phyloP scores from a whole-genome alignment of 2,888 invertebrate species.

The Drosophila subquinaria region DNA sequence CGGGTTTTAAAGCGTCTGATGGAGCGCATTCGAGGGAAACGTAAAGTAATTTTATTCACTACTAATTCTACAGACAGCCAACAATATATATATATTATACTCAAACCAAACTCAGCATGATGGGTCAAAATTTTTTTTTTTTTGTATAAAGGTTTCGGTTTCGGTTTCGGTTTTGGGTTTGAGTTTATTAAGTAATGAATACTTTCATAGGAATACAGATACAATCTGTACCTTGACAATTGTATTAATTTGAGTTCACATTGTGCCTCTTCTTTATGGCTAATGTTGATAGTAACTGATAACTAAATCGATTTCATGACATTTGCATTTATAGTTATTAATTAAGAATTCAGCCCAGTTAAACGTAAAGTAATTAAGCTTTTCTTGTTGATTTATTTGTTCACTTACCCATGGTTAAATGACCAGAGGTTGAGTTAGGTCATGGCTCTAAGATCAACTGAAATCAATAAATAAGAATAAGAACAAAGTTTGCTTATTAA shows the following conservation, averaged over 20 bases:
- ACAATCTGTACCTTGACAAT: conserved; percentile 10
- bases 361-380: conserved; percentile 49
- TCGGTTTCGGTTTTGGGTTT: not conserved
- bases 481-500: no score
- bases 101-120: conserved; percentile 34
- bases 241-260: conserved; percentile 9
- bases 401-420: conserved; percentile 10
- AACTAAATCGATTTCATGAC: conserved; percentile 39
- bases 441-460: conserved; percentile 2
- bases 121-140: conserved; percentile 9
- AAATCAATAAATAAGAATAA: not conserved
- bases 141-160: not conserved
- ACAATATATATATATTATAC: not conserved
- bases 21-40: conserved; percentile 86
- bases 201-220: conserved; percentile 20
- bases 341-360: conserved; percentile 50
- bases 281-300: conserved; percentile 30
- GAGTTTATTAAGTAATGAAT: conserved; percentile 31
- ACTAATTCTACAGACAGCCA: conserved; percentile 72
- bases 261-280: conserved; percentile 34
- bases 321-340: conserved; percentile 50
- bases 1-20: conserved; percentile 85
- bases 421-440: conserved; percentile 38
- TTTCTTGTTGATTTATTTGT: conserved; percentile 34
- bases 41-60: conserved; percentile 86